Evolutionary conservation across 2,888 invertebrate species (phyloP), one percentile per base, ranked within the genome.

Genomic region (Sinhomidia bicolor): DNA sequence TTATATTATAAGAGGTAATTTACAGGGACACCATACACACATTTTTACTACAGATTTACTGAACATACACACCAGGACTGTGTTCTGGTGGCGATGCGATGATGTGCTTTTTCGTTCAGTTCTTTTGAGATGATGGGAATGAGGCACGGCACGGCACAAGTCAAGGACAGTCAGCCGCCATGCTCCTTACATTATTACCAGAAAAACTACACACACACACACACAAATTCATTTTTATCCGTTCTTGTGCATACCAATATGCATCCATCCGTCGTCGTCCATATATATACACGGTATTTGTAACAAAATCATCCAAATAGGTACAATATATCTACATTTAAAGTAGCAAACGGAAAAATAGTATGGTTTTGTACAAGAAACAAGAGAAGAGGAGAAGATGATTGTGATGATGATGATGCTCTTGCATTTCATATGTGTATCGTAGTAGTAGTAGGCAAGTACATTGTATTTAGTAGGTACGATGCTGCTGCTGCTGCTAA

Each of bases 141-240:
- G 90, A 91, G 88, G 84, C 85, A 85, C 89, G 88, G 83, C 85
- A 84, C 88, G 83, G 89, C 89, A 90, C 86, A 87, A 90, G 89
- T 90, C 90, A 91, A 91, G 91, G 91, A 89, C 91, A 90, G 90
- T 91, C 89, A 90, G 89, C 89, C 88, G 89, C 91, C 91, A 91
- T 90, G 89, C 89, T 88, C 89, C 80, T 83, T 88, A 76, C n/a
- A n/a, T 74, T 76, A 80, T 29, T 79, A 57, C 79, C 36, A 54
- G 29, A 20, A 4, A 12, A 6, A 17, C 23, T n/a, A 26, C 44
- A 78, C 47, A 36, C 71, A 41, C 54, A 78, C 60, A 74, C 47
- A 47, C 44, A 62, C 54, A 78, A 5, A 65, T 71, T 79, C 86
- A 86, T 71, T 80, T 82, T 68, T 88, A 82, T 82, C 76, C 74